Conservation (phyloP, 2,797 vertebrate species). For the Pempheris klunzingeri region DNA sequence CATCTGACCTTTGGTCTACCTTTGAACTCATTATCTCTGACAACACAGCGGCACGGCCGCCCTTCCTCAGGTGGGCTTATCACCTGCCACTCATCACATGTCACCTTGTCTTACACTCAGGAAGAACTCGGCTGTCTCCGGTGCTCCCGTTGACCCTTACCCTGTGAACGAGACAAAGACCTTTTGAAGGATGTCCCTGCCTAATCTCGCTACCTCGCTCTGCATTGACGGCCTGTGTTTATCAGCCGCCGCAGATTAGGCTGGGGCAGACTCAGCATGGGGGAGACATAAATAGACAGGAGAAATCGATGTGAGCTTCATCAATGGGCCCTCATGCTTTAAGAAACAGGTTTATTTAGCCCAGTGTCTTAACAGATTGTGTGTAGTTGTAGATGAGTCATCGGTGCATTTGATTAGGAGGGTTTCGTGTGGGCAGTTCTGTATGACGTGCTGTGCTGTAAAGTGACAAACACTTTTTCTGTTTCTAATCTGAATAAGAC, state of each 20-base stretch:
- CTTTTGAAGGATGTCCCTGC: slow-evolving; percentile 69
- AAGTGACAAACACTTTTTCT: background rate
- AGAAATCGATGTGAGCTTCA: slow-evolving; percentile 71
- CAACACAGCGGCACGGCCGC: slow-evolving; percentile 51
- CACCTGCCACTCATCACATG: slow-evolving; percentile 69
- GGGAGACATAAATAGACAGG: slow-evolving; percentile 72
- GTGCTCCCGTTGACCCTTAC: slow-evolving; percentile 56
- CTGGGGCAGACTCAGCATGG: slow-evolving; percentile 50
- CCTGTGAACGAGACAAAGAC: slow-evolving; percentile 59
- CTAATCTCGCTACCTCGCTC: slow-evolving; percentile 62
- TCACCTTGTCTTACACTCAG: slow-evolving; percentile 58
- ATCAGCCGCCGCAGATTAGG: slow-evolving; percentile 66
- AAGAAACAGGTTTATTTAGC: slow-evolving; percentile 57
- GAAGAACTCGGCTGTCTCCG: slow-evolving; percentile 9
- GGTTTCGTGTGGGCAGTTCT: slow-evolving; percentile 10
- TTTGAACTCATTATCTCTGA: slow-evolving; percentile 80
- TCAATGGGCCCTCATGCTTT: slow-evolving; percentile 56
- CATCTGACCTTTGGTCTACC: slow-evolving; percentile 71
- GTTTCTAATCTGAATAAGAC: slow-evolving; percentile 14
- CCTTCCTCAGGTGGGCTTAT: slow-evolving; percentile 66
- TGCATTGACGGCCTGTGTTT: slow-evolving; percentile 70
- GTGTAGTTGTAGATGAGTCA: slow-evolving; percentile 48
- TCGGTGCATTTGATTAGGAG: slow-evolving; percentile 32
- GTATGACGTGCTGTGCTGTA: background rate
- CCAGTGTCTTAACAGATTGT: slow-evolving; percentile 34